phyloP scores from a whole-genome alignment of 2,113 vertebrate species.

The Nyctereutes procyonoides region DNA sequence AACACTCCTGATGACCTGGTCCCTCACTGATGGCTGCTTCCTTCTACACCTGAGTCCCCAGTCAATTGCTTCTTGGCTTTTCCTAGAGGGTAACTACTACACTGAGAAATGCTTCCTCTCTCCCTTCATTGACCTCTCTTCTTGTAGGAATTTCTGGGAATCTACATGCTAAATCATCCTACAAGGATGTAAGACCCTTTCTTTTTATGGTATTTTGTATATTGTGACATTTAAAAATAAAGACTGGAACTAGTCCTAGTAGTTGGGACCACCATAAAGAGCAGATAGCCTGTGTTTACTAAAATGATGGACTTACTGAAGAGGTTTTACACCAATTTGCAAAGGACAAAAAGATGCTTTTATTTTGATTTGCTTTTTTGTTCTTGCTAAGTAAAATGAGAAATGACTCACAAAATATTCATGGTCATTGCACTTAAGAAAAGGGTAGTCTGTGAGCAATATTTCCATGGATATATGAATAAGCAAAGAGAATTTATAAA shows the following conservation, averaged over 20 bases:
- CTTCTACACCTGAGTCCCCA: not conserved
- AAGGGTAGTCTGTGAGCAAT: not conserved
- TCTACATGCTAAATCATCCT: not conserved
- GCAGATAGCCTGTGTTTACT: not conserved
- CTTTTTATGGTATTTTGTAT: not conserved
- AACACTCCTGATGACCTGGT: not conserved
- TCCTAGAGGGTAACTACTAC: not conserved
- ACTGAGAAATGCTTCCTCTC: not conserved
- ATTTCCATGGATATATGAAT: not conserved
- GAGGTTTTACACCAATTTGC: not conserved
- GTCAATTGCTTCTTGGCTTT: not conserved
- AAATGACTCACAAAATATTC: not conserved
- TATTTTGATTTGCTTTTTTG: not conserved
- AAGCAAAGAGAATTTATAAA: not conserved
- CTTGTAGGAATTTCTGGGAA: not conserved
- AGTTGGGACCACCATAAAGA: not conserved
- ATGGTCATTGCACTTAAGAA: not conserved
- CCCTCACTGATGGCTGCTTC: not conserved
- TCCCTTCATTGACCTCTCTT: not conserved
- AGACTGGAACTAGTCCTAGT: not conserved
- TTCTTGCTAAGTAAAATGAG: not conserved
- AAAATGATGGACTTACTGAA: not conserved
- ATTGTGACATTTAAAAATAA: constrained; percentile 17
- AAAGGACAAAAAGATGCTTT: not conserved
- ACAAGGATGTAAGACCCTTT: not conserved